A percentile compares a stretch with the other conserved stretches of the same genome.
Conservation (phyloP, 2,888 invertebrate genomes). For the Megamerina dolium region DNA sequence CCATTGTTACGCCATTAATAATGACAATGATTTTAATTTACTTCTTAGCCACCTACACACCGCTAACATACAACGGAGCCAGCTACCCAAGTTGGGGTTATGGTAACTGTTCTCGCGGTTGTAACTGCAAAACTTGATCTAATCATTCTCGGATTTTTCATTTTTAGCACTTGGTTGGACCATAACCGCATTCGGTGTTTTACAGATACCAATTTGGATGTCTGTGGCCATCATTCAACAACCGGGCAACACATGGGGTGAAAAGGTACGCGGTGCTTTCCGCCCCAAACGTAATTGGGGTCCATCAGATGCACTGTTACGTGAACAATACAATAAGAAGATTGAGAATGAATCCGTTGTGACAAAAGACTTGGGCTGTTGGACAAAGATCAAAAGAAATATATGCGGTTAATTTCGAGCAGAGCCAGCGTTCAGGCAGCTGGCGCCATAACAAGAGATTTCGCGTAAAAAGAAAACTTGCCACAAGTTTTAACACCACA, state of each 20-base stretch:
- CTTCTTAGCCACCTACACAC: constrained; percentile 58
- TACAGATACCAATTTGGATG: constrained; percentile 51
- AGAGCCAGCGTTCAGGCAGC: neutral
- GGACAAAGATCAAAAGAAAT: constrained; percentile 37
- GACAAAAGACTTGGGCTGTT: constrained; percentile 29
- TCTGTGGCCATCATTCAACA: constrained; percentile 39
- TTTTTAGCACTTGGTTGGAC: constrained; percentile 49
- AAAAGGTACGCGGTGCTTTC: constrained; percentile 49
- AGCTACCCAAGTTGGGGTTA: constrained; percentile 59
- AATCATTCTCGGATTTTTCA: too few relatives aligned
- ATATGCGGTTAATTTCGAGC: constrained; percentile 31
- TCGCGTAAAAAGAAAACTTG: neutral
- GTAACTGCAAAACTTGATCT: too few relatives aligned
- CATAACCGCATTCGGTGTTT: constrained; percentile 51
- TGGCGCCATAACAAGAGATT: too few relatives aligned
- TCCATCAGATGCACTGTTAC: constrained; percentile 51
- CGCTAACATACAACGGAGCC: constrained; percentile 57
- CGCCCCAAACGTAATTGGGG: constrained; percentile 55
- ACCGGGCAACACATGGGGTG: constrained; percentile 33
- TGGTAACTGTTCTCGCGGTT: constrained; percentile 51
- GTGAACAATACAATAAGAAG: constrained; percentile 53
- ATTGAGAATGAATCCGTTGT: constrained; percentile 36
- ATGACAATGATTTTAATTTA: constrained; percentile 68
- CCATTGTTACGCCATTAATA: constrained; percentile 63
- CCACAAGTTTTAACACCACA: neutral